phyloP scores from a whole-genome alignment of 1,140 invertebrate species.

The Megathymus violae region DNA sequence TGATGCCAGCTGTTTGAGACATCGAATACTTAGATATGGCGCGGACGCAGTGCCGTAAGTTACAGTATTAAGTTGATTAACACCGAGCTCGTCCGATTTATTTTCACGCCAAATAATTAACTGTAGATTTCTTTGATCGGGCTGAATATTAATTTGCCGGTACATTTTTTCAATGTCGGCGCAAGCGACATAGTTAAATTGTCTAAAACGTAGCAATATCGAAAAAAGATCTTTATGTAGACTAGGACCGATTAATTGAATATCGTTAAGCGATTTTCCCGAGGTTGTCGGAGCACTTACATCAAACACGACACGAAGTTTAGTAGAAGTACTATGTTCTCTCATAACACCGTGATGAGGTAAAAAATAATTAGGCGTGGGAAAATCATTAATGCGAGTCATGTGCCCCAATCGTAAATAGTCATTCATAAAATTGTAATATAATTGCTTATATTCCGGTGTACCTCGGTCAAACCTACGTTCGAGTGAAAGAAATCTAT shows the following conservation, averaged over 20 bases:
- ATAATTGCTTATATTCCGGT: conserved; percentile 36
- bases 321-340: conserved; percentile 1
- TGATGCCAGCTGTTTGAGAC: conserved; percentile 29
- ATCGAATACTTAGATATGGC: conserved; percentile 40
- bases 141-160: conserved; percentile 2
- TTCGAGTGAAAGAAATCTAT: conserved; percentile 34
- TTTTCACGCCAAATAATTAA: conserved; percentile 15
- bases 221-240: conserved; percentile 55
- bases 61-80: conserved; percentile 26
- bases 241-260: conserved; percentile 52
- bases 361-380: no score
- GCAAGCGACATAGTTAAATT: conserved; percentile 37
- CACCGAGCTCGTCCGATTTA: conserved; percentile 11
- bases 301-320: conserved; percentile 56
- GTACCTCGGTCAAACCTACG: conserved; percentile 34
- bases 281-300: conserved; percentile 39
- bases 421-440: conserved; percentile 42
- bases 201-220: conserved; percentile 39
- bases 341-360: no score
- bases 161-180: conserved; percentile 51
- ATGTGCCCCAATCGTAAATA: conserved; percentile 40
- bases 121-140: conserved; percentile 12
- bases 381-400: not conserved
- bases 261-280: conserved; percentile 54
- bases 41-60: conserved; percentile 29